These are phyloP conservation scores for Perodicticus potto DNA, from an alignment of 2,797 vertebrate genomes.

Conservation along the genomic window DNA sequence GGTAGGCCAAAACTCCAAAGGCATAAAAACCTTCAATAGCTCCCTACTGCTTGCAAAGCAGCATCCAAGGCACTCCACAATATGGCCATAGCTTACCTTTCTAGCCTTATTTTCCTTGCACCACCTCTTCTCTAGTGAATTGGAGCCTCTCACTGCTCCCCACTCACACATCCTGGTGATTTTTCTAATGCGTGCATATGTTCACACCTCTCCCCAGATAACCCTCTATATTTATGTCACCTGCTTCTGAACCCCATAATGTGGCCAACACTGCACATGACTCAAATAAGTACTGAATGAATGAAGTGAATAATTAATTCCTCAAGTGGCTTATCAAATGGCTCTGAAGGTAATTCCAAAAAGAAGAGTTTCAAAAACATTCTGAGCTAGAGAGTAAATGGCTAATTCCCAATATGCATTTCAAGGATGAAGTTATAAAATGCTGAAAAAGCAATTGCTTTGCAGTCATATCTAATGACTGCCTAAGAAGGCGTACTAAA, in stretches of 20 bases:
- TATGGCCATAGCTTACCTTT: conserved; percentile 31
- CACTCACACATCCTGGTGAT: conserved; percentile 3
- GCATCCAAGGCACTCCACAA: neutral
- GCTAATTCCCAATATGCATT: conserved; percentile 40
- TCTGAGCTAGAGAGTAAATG: conserved; percentile 42
- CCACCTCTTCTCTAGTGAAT: neutral
- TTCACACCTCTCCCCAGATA: neutral
- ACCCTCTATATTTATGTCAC: neutral
- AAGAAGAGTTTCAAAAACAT: conserved; percentile 43
- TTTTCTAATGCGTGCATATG: conserved; percentile 46
- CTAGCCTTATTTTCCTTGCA: conserved; percentile 11
- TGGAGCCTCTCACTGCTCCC: neutral
- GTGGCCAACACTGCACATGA: neutral
- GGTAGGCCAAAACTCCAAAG: conserved; percentile 59
- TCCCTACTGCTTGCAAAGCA: conserved; percentile 42
- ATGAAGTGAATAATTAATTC: conserved; percentile 47
- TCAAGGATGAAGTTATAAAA: conserved; percentile 57
- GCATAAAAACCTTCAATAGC: conserved; percentile 35
- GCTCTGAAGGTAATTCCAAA: conserved; percentile 66
- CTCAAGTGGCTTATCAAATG: conserved; percentile 41
- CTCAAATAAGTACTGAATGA: conserved; percentile 55
- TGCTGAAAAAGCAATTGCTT: conserved; percentile 47
- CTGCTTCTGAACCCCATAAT: conserved; percentile 20
- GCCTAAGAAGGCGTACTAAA: conserved; percentile 12
- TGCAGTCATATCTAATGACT: conserved; percentile 54